Base-by-base conservation (phyloP, 1,140 invertebrate species). In the Temnothorax nylanderi region DNA sequence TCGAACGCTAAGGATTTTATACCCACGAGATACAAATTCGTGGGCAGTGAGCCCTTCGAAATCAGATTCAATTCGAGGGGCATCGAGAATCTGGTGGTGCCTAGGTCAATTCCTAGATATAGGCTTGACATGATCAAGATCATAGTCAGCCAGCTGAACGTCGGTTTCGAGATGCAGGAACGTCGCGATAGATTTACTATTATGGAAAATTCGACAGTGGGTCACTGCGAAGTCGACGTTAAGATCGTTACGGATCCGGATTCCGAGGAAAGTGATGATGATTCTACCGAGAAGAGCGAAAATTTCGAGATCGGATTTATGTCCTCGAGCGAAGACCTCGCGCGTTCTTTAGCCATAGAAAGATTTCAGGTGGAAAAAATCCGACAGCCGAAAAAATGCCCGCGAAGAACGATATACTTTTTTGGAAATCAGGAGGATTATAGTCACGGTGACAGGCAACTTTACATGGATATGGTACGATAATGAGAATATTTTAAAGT, bases 111-210 rank as follows among this genome's bases (percentile, higher is more conserved):
- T 21, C 67, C 91, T 1, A 87, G 82, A 13, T 81, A 85, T 71
- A 78, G 87, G 18, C 77, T 91, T 10, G 92, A 94, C 49, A 87
- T 91, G 80, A 89, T 93, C 5, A 93, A 91, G 18, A 67, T 49
- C 0, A 86, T 93, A 37, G 77, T 88, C 0, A 87, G 85, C 18
- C 91, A 93, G 21, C 18, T 92, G 3, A 88, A 91, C 64, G 4
- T 91, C 0, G 90, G 90, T 34, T 87, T 91, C 5, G 74, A 88
- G 1, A 5, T 77, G 41, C 60, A 37, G 10, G 37, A 75, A 13
- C 62, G 26, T 32, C 58, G 58, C 16, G 64, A 88, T 3, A 37
- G 71, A n/a, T 87, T 88, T 62, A 37, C 49, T 7, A 84, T 80
- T 21, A 74, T 81, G 90, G 90, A 91, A 49, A 88, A 91, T 34